These are phyloP conservation scores for Heteromurus nitidus DNA, from an alignment of 2,888 invertebrate species.

Conservation along the genomic window DNA sequence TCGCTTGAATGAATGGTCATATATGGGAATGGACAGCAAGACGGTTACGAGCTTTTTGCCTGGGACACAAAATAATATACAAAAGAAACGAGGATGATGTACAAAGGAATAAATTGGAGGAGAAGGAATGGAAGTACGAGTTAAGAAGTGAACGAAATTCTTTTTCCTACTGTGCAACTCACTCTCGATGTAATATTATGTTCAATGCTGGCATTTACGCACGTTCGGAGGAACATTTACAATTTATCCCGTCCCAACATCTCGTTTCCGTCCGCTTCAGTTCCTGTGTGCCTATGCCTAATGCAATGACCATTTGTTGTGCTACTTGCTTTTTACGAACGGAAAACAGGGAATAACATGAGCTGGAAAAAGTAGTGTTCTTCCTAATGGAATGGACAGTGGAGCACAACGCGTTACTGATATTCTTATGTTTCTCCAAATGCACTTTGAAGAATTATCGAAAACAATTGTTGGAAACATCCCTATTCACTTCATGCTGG, in stretches of 20 bases:
- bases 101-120: background rate
- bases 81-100: background rate
- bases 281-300: background rate
- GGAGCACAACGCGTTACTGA: background rate
- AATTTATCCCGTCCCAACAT: background rate
- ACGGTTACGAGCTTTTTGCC: background rate
- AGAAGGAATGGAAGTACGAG: background rate
- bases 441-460: too few relatives aligned
- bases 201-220: background rate
- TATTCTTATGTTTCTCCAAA: too few relatives aligned
- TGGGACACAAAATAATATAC: too few relatives aligned
- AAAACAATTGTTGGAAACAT: too few relatives aligned
- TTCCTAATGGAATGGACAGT: constrained; percentile 19
- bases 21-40: constrained; percentile 1
- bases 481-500: too few relatives aligned
- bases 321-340: background rate
- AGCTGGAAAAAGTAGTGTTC: background rate
- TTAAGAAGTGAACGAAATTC: too few relatives aligned
- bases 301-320: constrained; percentile 23
- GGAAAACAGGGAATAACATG: background rate
- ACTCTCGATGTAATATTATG: too few relatives aligned
- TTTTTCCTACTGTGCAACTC: too few relatives aligned
- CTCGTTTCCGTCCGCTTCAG: constrained; percentile 25
- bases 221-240: background rate
- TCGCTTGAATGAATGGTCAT: background rate